Conservation (phyloP, 2,888 invertebrate genomes). For the Augochlorella aurata region DNA sequence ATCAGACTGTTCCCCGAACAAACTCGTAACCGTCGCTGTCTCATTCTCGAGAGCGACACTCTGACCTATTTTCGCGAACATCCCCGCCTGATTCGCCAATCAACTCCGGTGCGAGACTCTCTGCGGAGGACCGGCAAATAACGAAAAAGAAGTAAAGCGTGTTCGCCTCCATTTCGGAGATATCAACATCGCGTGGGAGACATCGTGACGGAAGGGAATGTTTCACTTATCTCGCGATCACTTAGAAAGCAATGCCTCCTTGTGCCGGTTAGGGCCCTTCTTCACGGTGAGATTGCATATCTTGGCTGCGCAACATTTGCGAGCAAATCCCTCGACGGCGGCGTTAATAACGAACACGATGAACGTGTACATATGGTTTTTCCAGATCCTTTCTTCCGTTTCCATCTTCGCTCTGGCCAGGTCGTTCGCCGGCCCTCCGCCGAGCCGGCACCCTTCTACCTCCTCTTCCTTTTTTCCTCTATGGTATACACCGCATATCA, state of each 20-base stretch:
- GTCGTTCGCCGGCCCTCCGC: background rate
- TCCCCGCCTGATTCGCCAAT: conserved; percentile 5
- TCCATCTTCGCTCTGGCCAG: background rate
- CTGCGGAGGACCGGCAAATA: background rate
- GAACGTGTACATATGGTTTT: conserved; percentile 68
- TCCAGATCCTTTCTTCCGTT: conserved; percentile 33
- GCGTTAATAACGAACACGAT: conserved; percentile 68
- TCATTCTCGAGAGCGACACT: background rate
- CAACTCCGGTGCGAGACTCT: background rate
- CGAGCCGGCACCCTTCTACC: background rate
- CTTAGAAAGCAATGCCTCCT: conserved; percentile 68
- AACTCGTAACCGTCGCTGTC: background rate
- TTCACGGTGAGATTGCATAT: conserved; percentile 66
- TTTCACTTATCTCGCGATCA: conserved; percentile 72
- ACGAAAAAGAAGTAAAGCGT: background rate
- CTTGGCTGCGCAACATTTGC: conserved; percentile 64
- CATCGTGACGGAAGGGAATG: conserved; percentile 58
- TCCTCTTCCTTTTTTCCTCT: conserved; percentile 45
- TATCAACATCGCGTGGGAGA: conserved; percentile 28
- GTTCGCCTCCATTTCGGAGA: background rate
- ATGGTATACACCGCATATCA: conserved; percentile 66
- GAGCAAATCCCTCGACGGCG: conserved; percentile 65
- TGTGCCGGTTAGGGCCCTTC: conserved; percentile 49
- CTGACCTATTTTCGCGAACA: background rate
- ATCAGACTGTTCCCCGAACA: background rate